Evolutionary conservation across 2,113 vertebrate species (phyloP).

Genomic region (Callocephalon fimbriatum): DNA sequence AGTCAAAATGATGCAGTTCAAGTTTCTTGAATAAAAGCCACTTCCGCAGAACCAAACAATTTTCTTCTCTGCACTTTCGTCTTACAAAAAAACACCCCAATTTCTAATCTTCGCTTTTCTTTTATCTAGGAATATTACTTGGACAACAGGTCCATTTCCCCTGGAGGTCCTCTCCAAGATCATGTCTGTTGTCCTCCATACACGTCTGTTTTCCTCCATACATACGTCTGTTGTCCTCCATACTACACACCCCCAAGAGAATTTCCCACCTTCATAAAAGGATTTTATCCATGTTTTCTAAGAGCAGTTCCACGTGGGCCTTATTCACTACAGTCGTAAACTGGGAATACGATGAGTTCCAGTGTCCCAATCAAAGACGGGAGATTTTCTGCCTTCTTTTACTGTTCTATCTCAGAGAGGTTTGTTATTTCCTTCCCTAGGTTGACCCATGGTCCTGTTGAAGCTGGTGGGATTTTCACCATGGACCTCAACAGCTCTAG

Average conservation of each 20-base stretch:
- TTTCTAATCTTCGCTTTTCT: neutral
- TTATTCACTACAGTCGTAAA: neutral
- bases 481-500: neutral
- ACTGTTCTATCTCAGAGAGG: neutral
- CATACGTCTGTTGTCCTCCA: too few species aligned
- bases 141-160: neutral
- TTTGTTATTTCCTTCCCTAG: neutral
- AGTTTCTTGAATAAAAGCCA: neutral
- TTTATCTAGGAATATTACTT: neutral
- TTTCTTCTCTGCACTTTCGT: neutral
- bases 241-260: neutral
- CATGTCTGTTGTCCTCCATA: too few species aligned
- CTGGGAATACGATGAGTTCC: rapidly evolving
- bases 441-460: neutral
- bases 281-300: neutral
- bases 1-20: neutral
- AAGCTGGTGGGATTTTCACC: neutral
- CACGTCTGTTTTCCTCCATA: too few species aligned
- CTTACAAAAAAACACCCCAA: neutral
- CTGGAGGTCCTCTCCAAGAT: neutral
- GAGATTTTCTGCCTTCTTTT: neutral
- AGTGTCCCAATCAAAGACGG: neutral
- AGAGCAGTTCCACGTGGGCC: neutral
- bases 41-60: neutral
- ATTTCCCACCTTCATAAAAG: neutral